Base-by-base conservation (phyloP, 2,113 vertebrate species). In the Mustela nigripes region DNA sequence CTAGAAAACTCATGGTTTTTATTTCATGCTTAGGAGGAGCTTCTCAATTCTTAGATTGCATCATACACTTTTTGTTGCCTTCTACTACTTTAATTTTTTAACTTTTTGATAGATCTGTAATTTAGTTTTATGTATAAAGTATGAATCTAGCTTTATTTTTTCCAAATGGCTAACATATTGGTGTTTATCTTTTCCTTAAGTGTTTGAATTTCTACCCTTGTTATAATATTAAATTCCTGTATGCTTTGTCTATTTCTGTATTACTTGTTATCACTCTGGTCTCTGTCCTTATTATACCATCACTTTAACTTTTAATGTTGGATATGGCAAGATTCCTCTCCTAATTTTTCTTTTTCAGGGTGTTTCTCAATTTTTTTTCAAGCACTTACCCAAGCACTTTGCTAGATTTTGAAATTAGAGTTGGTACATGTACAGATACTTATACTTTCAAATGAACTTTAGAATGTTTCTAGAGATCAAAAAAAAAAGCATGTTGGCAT, bases 71-170 rank as follows among this genome's bases (percentile, higher is more conserved):
- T 84, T 90, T 91, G 15, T 85, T 88, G 28, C 36, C 24, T 71
- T 88, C 24, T 1, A 33, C 31, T 67, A 28, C 67, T 94, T 63
- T 71, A 88, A 71, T 91, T 36, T 89, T 82, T 93, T 88, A 65
- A 82, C 36, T 83, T 95, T 87, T 78, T 89, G 16, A 69, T 82
- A 24, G 22, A 71, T 78, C n/a, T 71, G 4, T 87, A 94, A 45
- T 83, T 93, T 78, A 69, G 22, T 83, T 83, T 87, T 18, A 62
- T 88, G 9, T 84, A 18, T 91, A 88, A 87, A 96, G 5, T 92
- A 22, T 82, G 39, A 92, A 45, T 89, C 50, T 84, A 56, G 33
- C 74, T 94, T 86, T 92, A 21, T 73, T 74, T 86, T 81, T 95
- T 94, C 58, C 67, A 82, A 78, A 56, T 53, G 9, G 53, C 58